These are phyloP conservation scores for Hyperoplus immaculatus DNA, from an alignment of 2,797 vertebrate species.

Conservation along the genomic window DNA sequence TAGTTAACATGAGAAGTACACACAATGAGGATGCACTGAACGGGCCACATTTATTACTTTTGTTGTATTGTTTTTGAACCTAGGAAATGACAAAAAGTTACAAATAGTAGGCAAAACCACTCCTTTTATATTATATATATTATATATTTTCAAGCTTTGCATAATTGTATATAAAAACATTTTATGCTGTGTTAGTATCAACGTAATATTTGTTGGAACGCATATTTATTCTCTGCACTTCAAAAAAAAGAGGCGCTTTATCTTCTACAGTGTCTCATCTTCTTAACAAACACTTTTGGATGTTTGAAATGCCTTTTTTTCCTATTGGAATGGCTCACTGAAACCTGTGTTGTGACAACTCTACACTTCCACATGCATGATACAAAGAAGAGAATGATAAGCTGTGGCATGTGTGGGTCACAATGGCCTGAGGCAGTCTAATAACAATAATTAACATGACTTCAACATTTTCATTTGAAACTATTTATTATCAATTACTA, in stretches of 20 bases:
- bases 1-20: neutral
- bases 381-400: constrained; percentile 14
- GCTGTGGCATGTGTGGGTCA: constrained; percentile 45
- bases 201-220: too few relatives aligned
- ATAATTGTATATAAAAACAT: too few relatives aligned
- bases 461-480: constrained; percentile 27
- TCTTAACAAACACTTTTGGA: neutral
- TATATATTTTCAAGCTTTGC: too few relatives aligned
- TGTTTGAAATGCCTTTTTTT: neutral
- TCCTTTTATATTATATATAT: too few relatives aligned
- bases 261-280: neutral
- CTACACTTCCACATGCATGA: constrained; percentile 16
- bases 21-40: neutral
- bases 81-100: neutral
- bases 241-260: neutral
- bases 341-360: constrained; percentile 19
- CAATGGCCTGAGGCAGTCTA: constrained; percentile 42
- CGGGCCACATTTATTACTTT: neutral
- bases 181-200: too few relatives aligned
- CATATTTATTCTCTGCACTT: too few relatives aligned
- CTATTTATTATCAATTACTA: constrained; percentile 30
- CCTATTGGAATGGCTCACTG: neutral
- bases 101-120: too few relatives aligned
- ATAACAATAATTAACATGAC: constrained; percentile 29
- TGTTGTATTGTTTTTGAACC: neutral